These are phyloP conservation scores for Bombus terrestris DNA, from an alignment of 1,140 invertebrate species.

Conservation along the genomic window DNA sequence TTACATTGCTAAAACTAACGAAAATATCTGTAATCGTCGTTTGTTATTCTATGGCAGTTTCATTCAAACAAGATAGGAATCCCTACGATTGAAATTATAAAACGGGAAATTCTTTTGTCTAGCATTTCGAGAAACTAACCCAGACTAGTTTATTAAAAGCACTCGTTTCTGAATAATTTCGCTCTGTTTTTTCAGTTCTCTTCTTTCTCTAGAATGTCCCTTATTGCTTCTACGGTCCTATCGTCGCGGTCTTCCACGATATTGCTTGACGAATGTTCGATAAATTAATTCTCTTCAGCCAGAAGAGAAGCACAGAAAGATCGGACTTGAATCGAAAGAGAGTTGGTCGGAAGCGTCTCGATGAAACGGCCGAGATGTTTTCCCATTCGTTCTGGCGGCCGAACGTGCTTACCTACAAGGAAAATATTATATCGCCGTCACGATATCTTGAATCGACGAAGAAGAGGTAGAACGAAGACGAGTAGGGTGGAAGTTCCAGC, in stretches of 20 bases:
- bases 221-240: neutral
- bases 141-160: neutral
- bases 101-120: neutral
- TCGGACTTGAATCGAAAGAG: neutral
- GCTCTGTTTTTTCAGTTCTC: neutral
- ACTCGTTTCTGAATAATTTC: neutral
- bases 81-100: neutral
- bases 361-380: no score
- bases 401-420: no score
- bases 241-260: neutral
- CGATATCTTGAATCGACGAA: neutral
- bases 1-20: neutral
- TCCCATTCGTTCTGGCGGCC: no score
- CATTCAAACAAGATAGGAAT: neutral
- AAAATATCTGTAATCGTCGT: neutral
- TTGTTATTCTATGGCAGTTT: neutral
- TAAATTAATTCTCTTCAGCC: neutral
- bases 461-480: neutral
- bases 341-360: no score
- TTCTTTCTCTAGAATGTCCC: neutral
- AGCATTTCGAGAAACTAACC: no score
- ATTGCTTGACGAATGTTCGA: neutral
- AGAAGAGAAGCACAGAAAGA: neutral
- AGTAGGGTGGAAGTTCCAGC: neutral
- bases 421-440: no score